Percentiles rank a stretch among this genome's conserved stretches.
Evolutionary conservation across 2,797 vertebrate genomes (phyloP).

Genomic region (Siniperca undulata): DNA sequence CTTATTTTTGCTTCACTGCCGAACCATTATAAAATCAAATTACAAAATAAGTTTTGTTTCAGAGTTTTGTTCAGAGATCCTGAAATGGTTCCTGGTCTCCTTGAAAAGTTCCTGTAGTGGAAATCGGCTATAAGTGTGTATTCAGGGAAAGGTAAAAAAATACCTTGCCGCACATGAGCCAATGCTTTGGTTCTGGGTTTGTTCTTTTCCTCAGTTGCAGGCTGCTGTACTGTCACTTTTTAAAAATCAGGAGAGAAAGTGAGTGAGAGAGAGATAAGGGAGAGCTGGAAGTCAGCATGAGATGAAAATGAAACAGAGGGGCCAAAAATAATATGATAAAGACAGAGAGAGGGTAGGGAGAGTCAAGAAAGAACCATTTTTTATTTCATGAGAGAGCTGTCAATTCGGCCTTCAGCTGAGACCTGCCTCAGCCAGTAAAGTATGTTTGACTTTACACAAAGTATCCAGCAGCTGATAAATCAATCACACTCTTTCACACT

Average conservation of each 20-base stretch:
- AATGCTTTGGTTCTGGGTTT: neutral
- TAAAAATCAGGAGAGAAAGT: neutral
- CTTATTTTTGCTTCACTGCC: no score
- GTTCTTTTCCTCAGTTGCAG: constrained; percentile 20
- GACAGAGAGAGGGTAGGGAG: constrained; percentile 2
- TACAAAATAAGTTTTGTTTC: no score
- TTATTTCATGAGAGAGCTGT: constrained; percentile 12
- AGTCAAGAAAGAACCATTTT: constrained; percentile 3
- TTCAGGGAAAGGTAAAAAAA: neutral
- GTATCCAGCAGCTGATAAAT: constrained; percentile 55
- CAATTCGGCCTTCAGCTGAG: neutral
- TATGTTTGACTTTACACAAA: constrained; percentile 45
- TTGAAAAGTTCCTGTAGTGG: neutral
- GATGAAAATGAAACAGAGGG: constrained; percentile 10
- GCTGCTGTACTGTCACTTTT: constrained; percentile 23
- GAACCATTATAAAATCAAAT: no score
- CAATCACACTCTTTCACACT: constrained; percentile 29
- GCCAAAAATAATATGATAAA: constrained; percentile 41
- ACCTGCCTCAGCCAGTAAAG: constrained; percentile 34
- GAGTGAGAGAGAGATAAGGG: neutral
- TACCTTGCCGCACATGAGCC: neutral
- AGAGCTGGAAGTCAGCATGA: constrained; percentile 9
- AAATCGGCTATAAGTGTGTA: neutral
- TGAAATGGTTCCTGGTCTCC: neutral
- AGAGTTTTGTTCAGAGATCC: neutral